Conservation (phyloP, 1,140 invertebrate species). For the Leptoteleia sp. region DNA sequence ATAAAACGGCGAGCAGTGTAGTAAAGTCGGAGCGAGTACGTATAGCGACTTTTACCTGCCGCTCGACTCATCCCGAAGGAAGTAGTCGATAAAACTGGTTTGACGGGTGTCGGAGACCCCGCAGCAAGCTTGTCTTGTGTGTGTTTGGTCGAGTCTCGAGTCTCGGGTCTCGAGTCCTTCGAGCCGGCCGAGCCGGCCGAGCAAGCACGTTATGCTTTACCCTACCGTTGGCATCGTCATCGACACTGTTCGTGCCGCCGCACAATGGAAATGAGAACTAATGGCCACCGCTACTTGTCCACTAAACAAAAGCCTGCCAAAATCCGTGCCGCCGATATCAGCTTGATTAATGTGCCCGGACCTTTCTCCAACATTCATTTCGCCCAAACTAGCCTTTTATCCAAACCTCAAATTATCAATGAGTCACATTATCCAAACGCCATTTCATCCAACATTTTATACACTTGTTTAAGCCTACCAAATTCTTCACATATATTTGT, state of each 20-base stretch:
- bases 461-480: no score
- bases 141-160: slow-evolving; percentile 62
- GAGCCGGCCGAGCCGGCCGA: slow-evolving; percentile 23
- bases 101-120: slow-evolving; percentile 76
- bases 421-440: no score
- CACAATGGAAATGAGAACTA: slow-evolving; percentile 20
- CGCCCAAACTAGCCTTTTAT: no score
- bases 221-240: slow-evolving; percentile 58
- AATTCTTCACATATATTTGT: no score
- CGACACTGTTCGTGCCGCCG: slow-evolving; percentile 44
- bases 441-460: no score
- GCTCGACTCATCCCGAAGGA: slow-evolving; percentile 77
- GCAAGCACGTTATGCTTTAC: slow-evolving; percentile 40
- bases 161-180: slow-evolving; percentile 53
- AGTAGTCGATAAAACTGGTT: slow-evolving; percentile 81
- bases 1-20: slow-evolving; percentile 33
- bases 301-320: no score
- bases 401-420: no score
- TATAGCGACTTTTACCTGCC: slow-evolving; percentile 63
- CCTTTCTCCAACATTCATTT: no score
- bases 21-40: slow-evolving; percentile 33
- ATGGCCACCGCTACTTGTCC: no score
- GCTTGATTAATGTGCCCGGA: no score
- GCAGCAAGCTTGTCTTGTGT: slow-evolving; percentile 66
- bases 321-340: no score